Evolutionary conservation across 2,888 invertebrate species (phyloP), one percentile per base, ranked within the genome.

Genomic region (Eupithecia inturbata): DNA sequence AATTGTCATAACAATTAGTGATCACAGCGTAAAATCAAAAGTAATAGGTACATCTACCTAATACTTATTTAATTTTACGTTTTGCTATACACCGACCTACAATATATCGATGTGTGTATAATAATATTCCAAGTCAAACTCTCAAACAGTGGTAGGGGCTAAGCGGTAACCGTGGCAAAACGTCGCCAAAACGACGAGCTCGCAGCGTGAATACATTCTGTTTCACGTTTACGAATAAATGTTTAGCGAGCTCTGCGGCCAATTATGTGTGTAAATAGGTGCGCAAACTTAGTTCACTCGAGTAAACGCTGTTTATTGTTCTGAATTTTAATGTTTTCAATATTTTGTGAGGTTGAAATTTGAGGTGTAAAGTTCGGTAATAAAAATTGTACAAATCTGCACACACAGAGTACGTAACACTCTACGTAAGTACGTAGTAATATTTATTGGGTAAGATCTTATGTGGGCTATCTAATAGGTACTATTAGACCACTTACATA

Each of bases 131-230:
- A 63, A n/a, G n/a, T 64, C 63, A 12, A 64, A 14, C 12, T 57
- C 12, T 14, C 14, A 33, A 53, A 62, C 75, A 67, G 39, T 74
- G 66, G 79, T 79, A 79, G 75, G 78, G 80, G 79, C 72, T 75
- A 78, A 73, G 62, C 75, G 78, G 77, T 77, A 76, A 71, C 71
- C 62, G 68, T 71, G 68, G 69, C 76, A 79, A 82, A 82, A 80
- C 78, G 82, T 81, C 81, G 81, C 78, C 77, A 80, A 82, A 82
- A 82, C 82, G 81, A 78, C 75, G 77, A 76, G 81, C 77, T 83
- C 84, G 84, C 82, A 76, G 72, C 77, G 82, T 85, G 88, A 87
- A 88, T 88, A 85, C 86, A 82, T 84, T 82, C 78, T 82, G 84
- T 81, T 85, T 82, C 78, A 79, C 80, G 82, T 83, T 86, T 84